Evolutionary conservation across 2,113 vertebrate species (phyloP).

Genomic region (Isichthys henryi): DNA sequence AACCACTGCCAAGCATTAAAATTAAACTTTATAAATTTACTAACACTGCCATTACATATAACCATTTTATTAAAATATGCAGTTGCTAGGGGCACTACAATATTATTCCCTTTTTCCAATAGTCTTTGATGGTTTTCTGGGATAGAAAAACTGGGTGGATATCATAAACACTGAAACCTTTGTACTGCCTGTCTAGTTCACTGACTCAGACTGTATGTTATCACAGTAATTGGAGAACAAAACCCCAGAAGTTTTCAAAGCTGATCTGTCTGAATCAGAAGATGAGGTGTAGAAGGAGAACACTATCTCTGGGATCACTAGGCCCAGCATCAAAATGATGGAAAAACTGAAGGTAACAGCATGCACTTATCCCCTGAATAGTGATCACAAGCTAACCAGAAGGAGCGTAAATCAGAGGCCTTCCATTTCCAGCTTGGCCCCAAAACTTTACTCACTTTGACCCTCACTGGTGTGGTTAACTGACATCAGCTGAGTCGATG

Average conservation of each 20-base stretch:
- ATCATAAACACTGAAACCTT: background rate
- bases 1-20: too few relatives aligned
- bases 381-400: background rate
- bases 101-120: background rate
- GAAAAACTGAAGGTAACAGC: background rate
- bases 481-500: slow-evolving; percentile 14
- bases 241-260: background rate
- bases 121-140: background rate
- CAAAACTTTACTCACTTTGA: background rate
- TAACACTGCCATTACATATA: too few relatives aligned
- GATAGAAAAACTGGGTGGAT: background rate
- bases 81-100: too few relatives aligned
- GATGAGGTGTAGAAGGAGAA: background rate
- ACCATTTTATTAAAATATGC: too few relatives aligned
- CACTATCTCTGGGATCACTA: too few relatives aligned
- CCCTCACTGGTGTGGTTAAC: slow-evolving; percentile 15
- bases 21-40: too few relatives aligned
- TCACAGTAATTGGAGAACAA: background rate
- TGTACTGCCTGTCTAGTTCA: background rate
- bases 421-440: background rate
- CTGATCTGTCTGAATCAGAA: background rate
- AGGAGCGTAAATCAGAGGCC: slow-evolving; percentile 16
- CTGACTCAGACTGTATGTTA: background rate
- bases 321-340: background rate
- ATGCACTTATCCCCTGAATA: background rate